Percentiles rank a stretch among this genome's conserved stretches.
phyloP scores from a whole-genome alignment of 30 jellyfish, hydroid and myxozoan genomes.

The Chironex yamaguchii region DNA sequence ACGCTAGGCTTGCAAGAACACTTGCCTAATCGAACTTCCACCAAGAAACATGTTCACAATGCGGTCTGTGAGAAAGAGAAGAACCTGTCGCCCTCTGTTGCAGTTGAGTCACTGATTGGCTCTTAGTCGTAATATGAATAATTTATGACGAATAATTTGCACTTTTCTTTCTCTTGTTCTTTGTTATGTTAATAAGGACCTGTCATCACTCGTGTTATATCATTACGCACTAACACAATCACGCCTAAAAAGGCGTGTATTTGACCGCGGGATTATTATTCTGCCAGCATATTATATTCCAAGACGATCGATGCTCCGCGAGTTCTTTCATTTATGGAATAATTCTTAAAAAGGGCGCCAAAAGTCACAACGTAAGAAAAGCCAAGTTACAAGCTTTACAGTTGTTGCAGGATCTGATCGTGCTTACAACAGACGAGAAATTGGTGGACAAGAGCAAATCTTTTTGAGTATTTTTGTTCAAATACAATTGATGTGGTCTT shows the following conservation, averaged over 20 bases:
- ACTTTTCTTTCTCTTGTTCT: conserved; percentile 78
- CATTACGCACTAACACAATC: conserved; percentile 92
- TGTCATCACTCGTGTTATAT: conserved; percentile 88
- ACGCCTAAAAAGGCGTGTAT: conserved; percentile 95
- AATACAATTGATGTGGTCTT: background rate
- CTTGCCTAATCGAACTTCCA: conserved; percentile 8
- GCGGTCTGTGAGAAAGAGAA: conserved; percentile 60
- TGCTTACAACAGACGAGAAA: background rate
- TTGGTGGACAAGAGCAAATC: background rate
- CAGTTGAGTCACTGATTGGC: conserved; percentile 77
- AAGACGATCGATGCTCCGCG: background rate
- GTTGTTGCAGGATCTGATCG: conserved; percentile 35
- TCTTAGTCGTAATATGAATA: conserved; percentile 74
- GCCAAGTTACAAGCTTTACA: conserved; percentile 56
- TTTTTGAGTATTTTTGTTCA: background rate
- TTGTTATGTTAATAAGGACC: conserved; percentile 87
- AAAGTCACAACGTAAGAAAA: conserved; percentile 69
- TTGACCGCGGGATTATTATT: conserved; percentile 80
- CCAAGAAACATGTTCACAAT: conserved; percentile 78
- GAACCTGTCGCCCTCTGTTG: conserved; percentile 92
- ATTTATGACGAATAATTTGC: conserved; percentile 82
- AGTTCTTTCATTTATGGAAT: background rate
- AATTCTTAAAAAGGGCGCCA: conserved; percentile 44
- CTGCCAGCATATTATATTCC: conserved; percentile 15
- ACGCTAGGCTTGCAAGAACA: too few relatives aligned